Percentiles rank a stretch among this genome's conserved stretches.
Evolutionary conservation across 2,113 vertebrate species (phyloP).

Genomic region (Rana temporaria): DNA sequence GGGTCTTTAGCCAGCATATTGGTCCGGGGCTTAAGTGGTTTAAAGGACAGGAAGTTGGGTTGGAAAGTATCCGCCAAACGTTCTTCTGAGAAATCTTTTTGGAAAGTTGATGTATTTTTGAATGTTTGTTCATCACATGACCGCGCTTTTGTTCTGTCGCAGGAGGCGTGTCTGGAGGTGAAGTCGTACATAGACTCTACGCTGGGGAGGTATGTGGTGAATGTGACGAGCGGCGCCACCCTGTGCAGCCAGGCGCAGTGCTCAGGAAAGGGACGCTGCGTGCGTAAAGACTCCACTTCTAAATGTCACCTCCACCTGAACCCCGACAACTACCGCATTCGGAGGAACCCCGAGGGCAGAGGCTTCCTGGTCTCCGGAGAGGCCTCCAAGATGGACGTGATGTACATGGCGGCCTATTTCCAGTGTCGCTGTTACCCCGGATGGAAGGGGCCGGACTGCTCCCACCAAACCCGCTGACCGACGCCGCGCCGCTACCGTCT

Average conservation of each 20-base stretch:
- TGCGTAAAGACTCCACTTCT: conserved; percentile 66
- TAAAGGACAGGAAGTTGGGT: too few relatives aligned
- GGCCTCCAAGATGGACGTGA: conserved; percentile 58
- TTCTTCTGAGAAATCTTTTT: too few relatives aligned
- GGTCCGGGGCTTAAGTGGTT: too few relatives aligned
- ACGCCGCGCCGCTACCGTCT: too few relatives aligned
- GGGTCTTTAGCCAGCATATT: too few relatives aligned
- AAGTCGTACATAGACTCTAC: conserved; percentile 81
- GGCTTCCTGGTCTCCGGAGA: conserved; percentile 67
- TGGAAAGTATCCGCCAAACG: too few relatives aligned
- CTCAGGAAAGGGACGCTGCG: conserved; percentile 82
- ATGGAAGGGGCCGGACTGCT: conserved; percentile 74
- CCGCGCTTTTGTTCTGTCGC: conserved; percentile 6
- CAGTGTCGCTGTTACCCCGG: conserved; percentile 87
- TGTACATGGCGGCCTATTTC: conserved; percentile 72
- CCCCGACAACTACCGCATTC: conserved; percentile 75
- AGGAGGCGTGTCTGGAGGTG: conserved; percentile 83
- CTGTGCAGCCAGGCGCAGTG: conserved; percentile 85
- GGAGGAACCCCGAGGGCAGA: conserved; percentile 59
- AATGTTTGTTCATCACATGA: too few relatives aligned
- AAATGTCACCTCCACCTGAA: conserved; percentile 82
- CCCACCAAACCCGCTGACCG: conserved; percentile 25
- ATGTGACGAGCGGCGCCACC: conserved; percentile 80
- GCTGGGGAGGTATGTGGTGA: conserved; percentile 87
- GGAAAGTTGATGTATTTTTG: too few relatives aligned